These are phyloP conservation scores for Drosophila hydei DNA, from an alignment of 1,140 invertebrate genomes.

Conservation along the genomic window DNA sequence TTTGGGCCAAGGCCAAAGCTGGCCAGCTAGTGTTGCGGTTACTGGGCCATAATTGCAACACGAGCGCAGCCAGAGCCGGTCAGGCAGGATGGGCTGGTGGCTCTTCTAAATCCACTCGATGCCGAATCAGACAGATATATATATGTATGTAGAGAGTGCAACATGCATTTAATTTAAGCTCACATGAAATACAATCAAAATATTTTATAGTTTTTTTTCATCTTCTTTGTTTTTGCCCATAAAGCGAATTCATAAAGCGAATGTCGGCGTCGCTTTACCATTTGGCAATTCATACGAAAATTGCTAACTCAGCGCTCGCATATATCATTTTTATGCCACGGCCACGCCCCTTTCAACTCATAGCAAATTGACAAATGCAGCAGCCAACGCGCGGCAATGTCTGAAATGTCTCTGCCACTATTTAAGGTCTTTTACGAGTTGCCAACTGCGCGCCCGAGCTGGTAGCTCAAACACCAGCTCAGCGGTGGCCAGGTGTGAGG, in stretches of 20 bases:
- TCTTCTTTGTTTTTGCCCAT: constrained; percentile 35
- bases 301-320: constrained; percentile 79
- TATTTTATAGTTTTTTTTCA: constrained; percentile 64
- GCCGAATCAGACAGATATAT: constrained; percentile 34
- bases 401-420: constrained; percentile 82
- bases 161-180: constrained; percentile 66
- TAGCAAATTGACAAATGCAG: constrained; percentile 80
- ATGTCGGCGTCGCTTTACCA: constrained; percentile 49
- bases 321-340: constrained; percentile 79
- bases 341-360: constrained; percentile 83
- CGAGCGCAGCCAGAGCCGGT: constrained; percentile 1
- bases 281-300: constrained; percentile 75
- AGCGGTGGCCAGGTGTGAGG: not conserved
- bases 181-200: constrained; percentile 66
- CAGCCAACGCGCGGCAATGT: constrained; percentile 52
- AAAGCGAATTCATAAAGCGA: constrained; percentile 76
- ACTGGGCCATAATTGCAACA: constrained; percentile 59
- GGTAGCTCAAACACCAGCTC: constrained; percentile 24
- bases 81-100: constrained; percentile 20
- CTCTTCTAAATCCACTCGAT: constrained; percentile 48
- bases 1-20: constrained; percentile 16
- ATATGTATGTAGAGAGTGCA: constrained; percentile 28
- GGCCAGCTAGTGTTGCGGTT: constrained; percentile 38
- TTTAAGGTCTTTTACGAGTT: constrained; percentile 73
- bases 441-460: constrained; percentile 24